Evolutionary conservation across 2,113 vertebrate genomes (phyloP).

Genomic region (Phocoena sinus): DNA sequence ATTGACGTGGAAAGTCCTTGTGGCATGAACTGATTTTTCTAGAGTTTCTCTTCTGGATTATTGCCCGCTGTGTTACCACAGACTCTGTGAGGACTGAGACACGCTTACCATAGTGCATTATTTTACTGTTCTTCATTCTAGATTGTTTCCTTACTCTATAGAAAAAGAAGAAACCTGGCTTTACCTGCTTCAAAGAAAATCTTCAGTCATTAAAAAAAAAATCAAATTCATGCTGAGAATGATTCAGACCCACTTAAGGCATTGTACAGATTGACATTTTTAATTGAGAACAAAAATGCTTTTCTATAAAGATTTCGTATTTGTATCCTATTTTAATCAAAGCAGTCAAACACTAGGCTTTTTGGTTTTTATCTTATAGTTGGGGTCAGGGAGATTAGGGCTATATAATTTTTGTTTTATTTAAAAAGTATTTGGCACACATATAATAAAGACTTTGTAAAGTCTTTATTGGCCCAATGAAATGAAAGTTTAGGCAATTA

Average conservation of each 20-base stretch:
- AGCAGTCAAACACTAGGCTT: not conserved
- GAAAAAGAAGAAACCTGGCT: not conserved
- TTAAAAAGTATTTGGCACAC: not conserved
- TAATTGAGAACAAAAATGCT: not conserved
- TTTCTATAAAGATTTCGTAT: not conserved
- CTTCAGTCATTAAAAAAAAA: not conserved
- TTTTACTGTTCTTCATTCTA: not conserved
- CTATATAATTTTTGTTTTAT: not conserved
- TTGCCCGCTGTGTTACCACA: not conserved
- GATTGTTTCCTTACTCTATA: not conserved
- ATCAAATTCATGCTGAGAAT: not conserved
- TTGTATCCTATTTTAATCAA: not conserved
- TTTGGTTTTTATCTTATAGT: not conserved
- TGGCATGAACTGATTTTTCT: not conserved
- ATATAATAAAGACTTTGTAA: not conserved
- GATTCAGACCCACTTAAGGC: not conserved
- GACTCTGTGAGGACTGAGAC: not conserved
- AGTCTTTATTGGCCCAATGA: not conserved
- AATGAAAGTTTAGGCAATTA: not conserved
- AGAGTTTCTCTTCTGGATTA: not conserved
- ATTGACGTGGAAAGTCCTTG: not conserved
- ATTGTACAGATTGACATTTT: not conserved
- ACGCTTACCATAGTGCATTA: not conserved
- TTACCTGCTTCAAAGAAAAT: slow-evolving; percentile 24
- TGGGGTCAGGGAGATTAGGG: not conserved